These are phyloP conservation scores for Dendropsophus ebraccatus DNA, from an alignment of 2,113 vertebrate genomes.

Conservation along the genomic window DNA sequence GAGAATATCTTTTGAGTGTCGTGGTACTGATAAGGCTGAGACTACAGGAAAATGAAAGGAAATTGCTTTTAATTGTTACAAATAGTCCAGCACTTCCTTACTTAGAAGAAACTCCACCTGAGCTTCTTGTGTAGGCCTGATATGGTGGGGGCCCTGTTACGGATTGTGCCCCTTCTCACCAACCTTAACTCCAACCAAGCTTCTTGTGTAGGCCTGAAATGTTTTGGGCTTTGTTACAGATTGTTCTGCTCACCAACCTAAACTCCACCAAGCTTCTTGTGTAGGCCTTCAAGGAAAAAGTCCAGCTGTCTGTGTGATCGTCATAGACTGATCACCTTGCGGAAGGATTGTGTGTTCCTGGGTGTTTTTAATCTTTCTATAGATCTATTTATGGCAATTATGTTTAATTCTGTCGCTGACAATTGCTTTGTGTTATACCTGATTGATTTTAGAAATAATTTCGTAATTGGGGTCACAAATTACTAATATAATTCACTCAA, in stretches of 20 bases:
- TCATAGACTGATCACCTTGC: conserved; percentile 9
- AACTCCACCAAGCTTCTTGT: not conserved
- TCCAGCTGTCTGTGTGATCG: not conserved
- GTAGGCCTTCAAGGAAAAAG: not conserved
- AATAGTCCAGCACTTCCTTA: no score
- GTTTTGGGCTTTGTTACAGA: no score
- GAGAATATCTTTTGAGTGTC: no score
- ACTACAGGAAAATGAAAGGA: no score
- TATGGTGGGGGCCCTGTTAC: no score
- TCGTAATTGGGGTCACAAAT: conserved; percentile 59
- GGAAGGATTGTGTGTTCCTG: not conserved
- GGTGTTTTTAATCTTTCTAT: conserved; percentile 9
- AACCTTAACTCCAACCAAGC: not conserved
- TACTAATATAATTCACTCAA: conserved; percentile 57
- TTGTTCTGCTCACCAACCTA: not conserved
- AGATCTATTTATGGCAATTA: conserved; percentile 53
- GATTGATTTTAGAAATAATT: conserved; percentile 58
- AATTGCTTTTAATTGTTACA: no score
- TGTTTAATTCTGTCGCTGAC: conserved; percentile 51
- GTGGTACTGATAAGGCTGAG: no score
- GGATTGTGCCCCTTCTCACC: not conserved
- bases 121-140: no score
- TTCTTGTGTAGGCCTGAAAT: no score
- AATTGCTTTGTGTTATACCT: conserved; percentile 54
- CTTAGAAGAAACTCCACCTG: no score